Conservation (phyloP, 2,113 vertebrate species). For the Motacilla tschutschensis region DNA sequence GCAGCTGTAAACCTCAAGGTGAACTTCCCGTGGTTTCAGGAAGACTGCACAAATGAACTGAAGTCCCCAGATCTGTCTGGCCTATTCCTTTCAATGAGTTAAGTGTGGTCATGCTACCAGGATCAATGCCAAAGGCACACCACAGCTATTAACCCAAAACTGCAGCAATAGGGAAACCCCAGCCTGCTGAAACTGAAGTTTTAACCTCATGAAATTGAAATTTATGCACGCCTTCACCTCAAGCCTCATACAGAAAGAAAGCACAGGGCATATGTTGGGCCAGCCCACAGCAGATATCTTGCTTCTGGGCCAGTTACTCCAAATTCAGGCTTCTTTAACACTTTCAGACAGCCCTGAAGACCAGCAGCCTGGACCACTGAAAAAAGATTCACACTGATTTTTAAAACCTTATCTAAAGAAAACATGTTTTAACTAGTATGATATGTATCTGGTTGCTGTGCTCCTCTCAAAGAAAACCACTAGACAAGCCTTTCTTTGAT, state of each 20-base stretch:
- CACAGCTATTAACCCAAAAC: background rate
- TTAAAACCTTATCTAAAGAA: background rate
- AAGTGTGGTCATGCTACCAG: background rate
- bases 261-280: fast-evolving
- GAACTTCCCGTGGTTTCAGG: background rate
- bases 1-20: background rate
- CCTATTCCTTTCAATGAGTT: background rate
- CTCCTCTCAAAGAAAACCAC: background rate
- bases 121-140: background rate
- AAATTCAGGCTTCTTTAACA: background rate
- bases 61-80: background rate
- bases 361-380: background rate
- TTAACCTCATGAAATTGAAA: background rate
- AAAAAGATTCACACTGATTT: background rate
- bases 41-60: background rate
- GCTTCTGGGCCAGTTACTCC: background rate
- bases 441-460: background rate
- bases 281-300: background rate
- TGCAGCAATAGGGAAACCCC: background rate
- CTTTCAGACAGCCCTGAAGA: background rate
- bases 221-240: background rate
- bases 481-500: slow-evolving; percentile 31
- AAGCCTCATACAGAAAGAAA: background rate
- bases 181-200: background rate
- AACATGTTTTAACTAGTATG: background rate